Evolutionary conservation across 2,797 vertebrate genomes (phyloP).

Genomic region (Premnoplex brunnescens): DNA sequence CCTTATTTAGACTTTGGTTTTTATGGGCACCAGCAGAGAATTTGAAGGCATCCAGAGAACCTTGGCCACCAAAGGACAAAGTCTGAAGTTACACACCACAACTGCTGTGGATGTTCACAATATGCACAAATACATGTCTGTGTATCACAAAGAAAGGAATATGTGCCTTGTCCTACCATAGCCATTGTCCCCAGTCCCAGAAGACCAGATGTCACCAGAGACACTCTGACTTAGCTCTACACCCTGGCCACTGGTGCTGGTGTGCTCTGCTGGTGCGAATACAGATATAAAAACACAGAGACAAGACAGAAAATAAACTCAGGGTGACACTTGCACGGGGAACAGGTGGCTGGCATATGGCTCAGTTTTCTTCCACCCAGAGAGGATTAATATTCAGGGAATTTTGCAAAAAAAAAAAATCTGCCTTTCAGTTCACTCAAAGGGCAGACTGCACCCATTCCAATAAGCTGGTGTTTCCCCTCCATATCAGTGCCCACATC

Average conservation of each 20-base stretch:
- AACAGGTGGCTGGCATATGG: slow-evolving; percentile 54
- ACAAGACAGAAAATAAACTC: background rate
- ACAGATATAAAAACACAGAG: background rate
- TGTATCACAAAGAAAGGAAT: background rate
- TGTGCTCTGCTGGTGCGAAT: background rate
- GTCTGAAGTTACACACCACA: background rate
- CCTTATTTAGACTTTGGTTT: background rate
- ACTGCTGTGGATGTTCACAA: background rate
- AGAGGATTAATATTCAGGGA: slow-evolving; percentile 51
- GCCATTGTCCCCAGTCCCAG: background rate
- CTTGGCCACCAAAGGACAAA: background rate
- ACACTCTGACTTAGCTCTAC: fast-evolving
- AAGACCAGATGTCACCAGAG: background rate
- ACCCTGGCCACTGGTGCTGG: background rate
- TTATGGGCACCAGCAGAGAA: background rate
- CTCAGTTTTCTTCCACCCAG: background rate
- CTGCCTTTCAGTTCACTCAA: background rate
- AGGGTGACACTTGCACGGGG: background rate
- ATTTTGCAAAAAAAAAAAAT: slow-evolving; percentile 11
- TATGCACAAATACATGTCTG: background rate
- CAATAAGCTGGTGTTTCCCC: background rate
- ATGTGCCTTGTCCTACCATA: background rate
- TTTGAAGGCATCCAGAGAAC: background rate
- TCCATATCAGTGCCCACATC: background rate
- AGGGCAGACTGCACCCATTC: background rate